Base-by-base conservation (phyloP, 2,113 vertebrate species). In the Gavialis gangeticus region DNA sequence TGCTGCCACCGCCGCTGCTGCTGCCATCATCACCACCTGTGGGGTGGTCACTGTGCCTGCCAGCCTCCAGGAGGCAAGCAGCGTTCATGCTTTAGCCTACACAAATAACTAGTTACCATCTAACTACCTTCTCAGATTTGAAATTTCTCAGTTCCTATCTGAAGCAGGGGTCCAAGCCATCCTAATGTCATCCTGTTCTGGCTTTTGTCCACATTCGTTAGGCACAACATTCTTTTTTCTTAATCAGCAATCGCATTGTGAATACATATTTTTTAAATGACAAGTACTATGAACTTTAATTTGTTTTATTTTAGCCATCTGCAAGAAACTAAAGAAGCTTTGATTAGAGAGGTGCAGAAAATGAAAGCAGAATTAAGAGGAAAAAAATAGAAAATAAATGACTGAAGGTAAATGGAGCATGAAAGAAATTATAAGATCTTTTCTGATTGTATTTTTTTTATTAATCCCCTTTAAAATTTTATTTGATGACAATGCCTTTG, bases 331-430 rank as follows among this genome's bases (percentile, higher is more conserved):
- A 96, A 97, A 96, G 75, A 95, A 91, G 62, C 73, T 55, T 95
- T 98, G 93, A 97, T 96, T 96, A 95, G 89, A 77, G 94, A 97
- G 91, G 79, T 97, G 90, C 97, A 95, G 87, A 96, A 96, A 93
- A 95, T 97, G 34, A 95, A 93, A 97, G 86, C 69, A 75, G 92
- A 87, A 87, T 90, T 82, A 91, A 91, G 97, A 90, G 84, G 87
- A 96, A 93, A 71, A 71, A 98, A 90, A 86, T 54, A 86, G 88
- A 98, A 96, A 87, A 22, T 58, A 84, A 96, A 75, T 55, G 75
- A 95, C 96, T 98, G 59, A 95, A 96, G 97, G 97, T 98, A 95
- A 95, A 75, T 75, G 63, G 5, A 56, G 1, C 16, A 69, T 77
- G 16, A 71, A 25, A 91, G 2, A 67, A 89, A 55, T 3, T 6